phyloP scores from a whole-genome alignment of 1,140 invertebrate species.

The Chlorops oryzae region DNA sequence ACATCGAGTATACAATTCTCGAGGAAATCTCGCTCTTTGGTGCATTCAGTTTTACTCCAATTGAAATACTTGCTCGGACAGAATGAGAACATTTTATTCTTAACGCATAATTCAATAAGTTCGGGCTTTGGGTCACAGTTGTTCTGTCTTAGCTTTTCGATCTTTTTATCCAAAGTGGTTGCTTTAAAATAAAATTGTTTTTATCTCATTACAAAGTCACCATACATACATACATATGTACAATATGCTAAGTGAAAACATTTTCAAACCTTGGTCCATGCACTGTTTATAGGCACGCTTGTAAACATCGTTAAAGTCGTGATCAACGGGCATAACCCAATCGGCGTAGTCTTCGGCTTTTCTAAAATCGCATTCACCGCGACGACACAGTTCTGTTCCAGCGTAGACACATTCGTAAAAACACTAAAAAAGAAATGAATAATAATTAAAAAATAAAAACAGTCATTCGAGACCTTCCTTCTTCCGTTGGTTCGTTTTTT shows the following conservation, averaged over 20 bases:
- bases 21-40: constrained; percentile 2
- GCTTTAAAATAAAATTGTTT: no score
- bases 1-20: constrained; percentile 4
- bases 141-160: not conserved
- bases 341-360: constrained; percentile 1
- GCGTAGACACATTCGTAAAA: constrained; percentile 3
- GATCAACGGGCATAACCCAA: not conserved
- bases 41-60: not conserved
- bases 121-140: constrained; percentile 4
- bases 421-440: not conserved
- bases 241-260: not conserved
- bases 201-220: no score
- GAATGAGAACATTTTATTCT: constrained; percentile 6
- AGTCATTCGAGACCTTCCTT: not conserved
- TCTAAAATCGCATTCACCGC: not conserved
- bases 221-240: not conserved
- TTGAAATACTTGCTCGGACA: constrained; percentile 2
- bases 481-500: no score
- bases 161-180: constrained; percentile 3
- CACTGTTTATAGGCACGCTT: constrained; percentile 7
- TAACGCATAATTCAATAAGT: constrained; percentile 1
- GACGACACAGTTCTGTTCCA: not conserved
- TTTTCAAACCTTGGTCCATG: not conserved
- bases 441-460: not conserved
- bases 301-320: not conserved